phyloP scores from a whole-genome alignment of 2,888 invertebrate genomes.

The Leucophora obtusa region DNA sequence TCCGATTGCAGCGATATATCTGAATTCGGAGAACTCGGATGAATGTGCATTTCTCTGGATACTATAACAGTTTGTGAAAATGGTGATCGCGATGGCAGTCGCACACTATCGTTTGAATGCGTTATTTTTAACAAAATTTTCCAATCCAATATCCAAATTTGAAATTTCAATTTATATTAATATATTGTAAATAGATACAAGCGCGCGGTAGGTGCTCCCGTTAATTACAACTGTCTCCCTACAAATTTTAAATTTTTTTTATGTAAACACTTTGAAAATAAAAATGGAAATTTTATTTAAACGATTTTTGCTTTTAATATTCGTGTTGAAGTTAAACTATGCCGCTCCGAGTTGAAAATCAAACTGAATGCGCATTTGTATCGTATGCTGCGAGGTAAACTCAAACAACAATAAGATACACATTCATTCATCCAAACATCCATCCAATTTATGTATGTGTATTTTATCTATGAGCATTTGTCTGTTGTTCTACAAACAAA shows the following conservation, averaged over 20 bases:
- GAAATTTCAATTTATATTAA: not conserved
- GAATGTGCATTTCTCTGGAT: slow-evolving; percentile 77
- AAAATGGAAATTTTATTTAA: not conserved
- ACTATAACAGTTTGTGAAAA: slow-evolving; percentile 46
- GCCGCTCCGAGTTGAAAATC: slow-evolving; percentile 50
- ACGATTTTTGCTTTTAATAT: not conserved
- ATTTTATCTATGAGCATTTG: slow-evolving; percentile 15
- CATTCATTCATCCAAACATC: slow-evolving; percentile 20
- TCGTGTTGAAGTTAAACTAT: slow-evolving; percentile 31
- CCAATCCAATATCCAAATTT: not conserved
- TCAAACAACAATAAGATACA: slow-evolving; percentile 16
- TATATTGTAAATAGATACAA: not conserved
- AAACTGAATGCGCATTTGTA: slow-evolving; percentile 61
- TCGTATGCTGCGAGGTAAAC: slow-evolving; percentile 39
- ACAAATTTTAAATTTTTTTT: not conserved
- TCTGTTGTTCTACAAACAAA: slow-evolving; percentile 16
- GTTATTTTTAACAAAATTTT: slow-evolving; percentile 16
- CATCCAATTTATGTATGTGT: no score
- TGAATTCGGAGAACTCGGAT: slow-evolving; percentile 78
- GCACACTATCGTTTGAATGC: slow-evolving; percentile 25
- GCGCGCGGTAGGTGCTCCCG: not conserved
- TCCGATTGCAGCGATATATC: slow-evolving; percentile 71
- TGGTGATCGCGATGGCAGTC: not conserved
- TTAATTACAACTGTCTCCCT: not conserved
- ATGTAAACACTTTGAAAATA: not conserved